Evolutionary conservation across 2,888 invertebrate species (phyloP).

Genomic region (Eremobia ochroleuca): DNA sequence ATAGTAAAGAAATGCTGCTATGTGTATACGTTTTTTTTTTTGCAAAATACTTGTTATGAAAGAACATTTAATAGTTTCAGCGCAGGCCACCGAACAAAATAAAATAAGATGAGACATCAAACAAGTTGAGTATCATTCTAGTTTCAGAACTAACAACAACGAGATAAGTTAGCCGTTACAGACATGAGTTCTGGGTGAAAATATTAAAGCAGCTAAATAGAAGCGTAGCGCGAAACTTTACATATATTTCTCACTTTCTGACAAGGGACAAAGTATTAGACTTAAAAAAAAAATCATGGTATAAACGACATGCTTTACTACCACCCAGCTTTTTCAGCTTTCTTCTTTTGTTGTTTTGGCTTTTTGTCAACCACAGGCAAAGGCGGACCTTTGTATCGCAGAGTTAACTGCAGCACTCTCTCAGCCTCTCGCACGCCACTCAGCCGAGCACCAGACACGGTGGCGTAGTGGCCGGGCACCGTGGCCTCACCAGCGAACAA

Average conservation of each 20-base stretch:
- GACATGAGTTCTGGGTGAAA: slow-evolving; percentile 71
- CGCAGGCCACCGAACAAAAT: slow-evolving; percentile 26
- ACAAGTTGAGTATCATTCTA: slow-evolving; percentile 67
- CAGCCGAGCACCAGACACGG: slow-evolving; percentile 94
- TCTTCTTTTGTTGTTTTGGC: slow-evolving; percentile 30
- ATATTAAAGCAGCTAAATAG: slow-evolving; percentile 69
- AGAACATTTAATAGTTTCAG: slow-evolving; percentile 9
- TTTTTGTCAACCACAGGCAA: slow-evolving; percentile 66
- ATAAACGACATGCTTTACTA: slow-evolving; percentile 3
- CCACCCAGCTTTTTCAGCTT: slow-evolving; percentile 28
- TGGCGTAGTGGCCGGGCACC: slow-evolving; percentile 93
- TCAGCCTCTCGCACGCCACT: slow-evolving; percentile 96
- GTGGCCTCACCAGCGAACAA: slow-evolving; percentile 96
- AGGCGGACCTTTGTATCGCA: slow-evolving; percentile 87
- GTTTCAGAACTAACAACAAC: slow-evolving; percentile 76
- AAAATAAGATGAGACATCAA: slow-evolving; percentile 55
- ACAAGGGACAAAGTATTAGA: slow-evolving; percentile 29
- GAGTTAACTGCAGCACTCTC: slow-evolving; percentile 92
- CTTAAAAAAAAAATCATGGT: slow-evolving; percentile 12
- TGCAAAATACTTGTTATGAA: not conserved
- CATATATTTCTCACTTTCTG: slow-evolving; percentile 54
- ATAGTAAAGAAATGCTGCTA: not conserved
- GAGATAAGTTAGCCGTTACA: slow-evolving; percentile 69
- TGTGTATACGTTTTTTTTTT: not conserved
- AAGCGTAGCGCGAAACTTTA: slow-evolving; percentile 56